phyloP scores from a whole-genome alignment of 2,888 invertebrate genomes.

The Orchesella flavescens region DNA sequence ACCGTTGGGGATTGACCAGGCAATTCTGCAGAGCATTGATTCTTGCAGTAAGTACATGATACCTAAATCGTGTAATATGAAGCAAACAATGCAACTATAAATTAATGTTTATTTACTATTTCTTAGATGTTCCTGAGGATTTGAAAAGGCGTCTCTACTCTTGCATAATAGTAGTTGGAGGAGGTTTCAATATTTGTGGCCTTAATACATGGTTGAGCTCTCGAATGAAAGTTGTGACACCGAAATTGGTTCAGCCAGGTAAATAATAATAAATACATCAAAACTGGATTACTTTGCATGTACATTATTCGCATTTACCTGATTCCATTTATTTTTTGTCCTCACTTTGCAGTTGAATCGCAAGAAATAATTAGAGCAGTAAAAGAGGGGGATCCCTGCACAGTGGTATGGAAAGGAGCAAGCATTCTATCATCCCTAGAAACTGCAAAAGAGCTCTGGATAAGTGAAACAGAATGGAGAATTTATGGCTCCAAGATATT shows the following conservation, averaged over 20 bases:
- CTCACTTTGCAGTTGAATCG: neutral
- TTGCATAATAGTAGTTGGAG: constrained; percentile 91
- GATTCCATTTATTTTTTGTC: no score
- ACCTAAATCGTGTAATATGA: no score
- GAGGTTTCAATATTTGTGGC: constrained; percentile 90
- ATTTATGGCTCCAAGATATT: constrained; percentile 88
- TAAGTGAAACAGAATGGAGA: constrained; percentile 88
- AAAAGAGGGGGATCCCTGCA: constrained; percentile 92
- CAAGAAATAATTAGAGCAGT: neutral
- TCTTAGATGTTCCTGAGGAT: constrained; percentile 81
- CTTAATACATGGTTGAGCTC: constrained; percentile 91
- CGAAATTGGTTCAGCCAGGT: constrained; percentile 83
- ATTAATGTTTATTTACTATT: no score
- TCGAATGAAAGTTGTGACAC: constrained; percentile 87
- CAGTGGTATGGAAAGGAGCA: constrained; percentile 95
- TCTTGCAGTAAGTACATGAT: constrained; percentile 79
- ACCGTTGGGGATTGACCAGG: constrained; percentile 90
- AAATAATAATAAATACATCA: neutral
- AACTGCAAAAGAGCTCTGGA: constrained; percentile 94
- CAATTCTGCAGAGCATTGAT: constrained; percentile 92
- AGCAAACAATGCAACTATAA: no score
- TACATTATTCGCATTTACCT: no score
- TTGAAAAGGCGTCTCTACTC: constrained; percentile 95
- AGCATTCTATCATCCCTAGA: constrained; percentile 94
- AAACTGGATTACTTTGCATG: no score